These are phyloP conservation scores for Melitaea cinxia DNA, from an alignment of 1,140 invertebrate genomes.

Conservation along the genomic window DNA sequence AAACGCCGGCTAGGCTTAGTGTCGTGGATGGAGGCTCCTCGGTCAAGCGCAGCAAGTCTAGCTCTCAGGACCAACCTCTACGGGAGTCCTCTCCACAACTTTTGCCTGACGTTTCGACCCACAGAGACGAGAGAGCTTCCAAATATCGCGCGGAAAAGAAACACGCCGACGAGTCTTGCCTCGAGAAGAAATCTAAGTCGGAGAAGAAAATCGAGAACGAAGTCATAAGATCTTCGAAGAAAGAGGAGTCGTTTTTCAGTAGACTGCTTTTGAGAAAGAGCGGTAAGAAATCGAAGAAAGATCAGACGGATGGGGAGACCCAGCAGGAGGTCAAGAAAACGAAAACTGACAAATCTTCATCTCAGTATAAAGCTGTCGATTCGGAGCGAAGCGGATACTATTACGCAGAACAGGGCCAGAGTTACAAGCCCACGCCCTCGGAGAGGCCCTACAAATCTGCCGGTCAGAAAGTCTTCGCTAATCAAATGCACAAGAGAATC, in stretches of 20 bases:
- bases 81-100: conserved; percentile 60
- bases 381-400: conserved; percentile 50
- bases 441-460: conserved; percentile 72
- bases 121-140: conserved; percentile 61
- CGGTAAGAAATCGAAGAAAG: conserved; percentile 84
- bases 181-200: conserved; percentile 80
- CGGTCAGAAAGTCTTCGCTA: conserved; percentile 77
- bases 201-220: conserved; percentile 79
- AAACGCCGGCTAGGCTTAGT: conserved; percentile 77
- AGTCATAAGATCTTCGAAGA: conserved; percentile 75
- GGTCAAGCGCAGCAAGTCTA: conserved; percentile 78
- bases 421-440: conserved; percentile 64
- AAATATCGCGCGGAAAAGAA: conserved; percentile 70
- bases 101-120: conserved; percentile 46
- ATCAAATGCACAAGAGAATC: conserved; percentile 78
- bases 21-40: conserved; percentile 72
- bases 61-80: conserved; percentile 72
- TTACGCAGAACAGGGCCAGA: conserved; percentile 47
- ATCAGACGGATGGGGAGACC: conserved; percentile 76
- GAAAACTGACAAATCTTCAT: conserved; percentile 62
- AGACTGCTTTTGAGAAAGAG: conserved; percentile 85
- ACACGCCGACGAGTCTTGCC: conserved; percentile 75
- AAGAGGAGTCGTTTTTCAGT: conserved; percentile 85
- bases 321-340: conserved; percentile 70
- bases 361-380: conserved; percentile 64